phyloP scores from a whole-genome alignment of 92 coral and sea anemone species.

The Bergia sp. region DNA sequence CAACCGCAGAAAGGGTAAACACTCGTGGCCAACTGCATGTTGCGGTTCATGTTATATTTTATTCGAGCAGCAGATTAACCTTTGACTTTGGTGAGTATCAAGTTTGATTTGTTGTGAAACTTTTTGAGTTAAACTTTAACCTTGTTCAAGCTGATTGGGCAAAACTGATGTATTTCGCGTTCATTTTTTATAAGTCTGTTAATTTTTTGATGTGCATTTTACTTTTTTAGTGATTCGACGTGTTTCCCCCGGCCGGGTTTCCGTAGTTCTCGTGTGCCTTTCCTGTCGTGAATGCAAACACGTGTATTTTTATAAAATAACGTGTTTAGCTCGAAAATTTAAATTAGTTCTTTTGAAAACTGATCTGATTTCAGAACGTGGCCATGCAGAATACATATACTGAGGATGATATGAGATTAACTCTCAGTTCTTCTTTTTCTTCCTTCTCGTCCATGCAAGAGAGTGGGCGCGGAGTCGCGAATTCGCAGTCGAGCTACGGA shows the following conservation, averaged over 20 bases:
- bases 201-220: background rate
- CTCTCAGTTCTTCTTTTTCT: conserved; percentile 48
- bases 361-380: background rate
- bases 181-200: background rate
- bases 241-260: no score
- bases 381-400: conserved; percentile 1
- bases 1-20: background rate
- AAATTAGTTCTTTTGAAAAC: no score
- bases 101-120: background rate
- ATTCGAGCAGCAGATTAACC: background rate
- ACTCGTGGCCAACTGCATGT: background rate
- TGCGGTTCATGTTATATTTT: no score
- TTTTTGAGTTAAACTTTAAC: background rate
- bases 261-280: background rate
- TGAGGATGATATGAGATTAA: conserved; percentile 51
- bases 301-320: background rate
- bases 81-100: conserved; percentile 9
- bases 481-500: conserved; percentile 44
- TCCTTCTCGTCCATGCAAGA: conserved; percentile 30
- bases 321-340: background rate
- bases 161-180: background rate
- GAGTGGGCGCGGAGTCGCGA: conserved; percentile 39
- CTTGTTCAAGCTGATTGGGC: background rate
- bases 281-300: background rate
- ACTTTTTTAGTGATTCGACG: no score